Conservation (phyloP, 2,888 invertebrate genomes). For the Trissoscelio sp. region DNA sequence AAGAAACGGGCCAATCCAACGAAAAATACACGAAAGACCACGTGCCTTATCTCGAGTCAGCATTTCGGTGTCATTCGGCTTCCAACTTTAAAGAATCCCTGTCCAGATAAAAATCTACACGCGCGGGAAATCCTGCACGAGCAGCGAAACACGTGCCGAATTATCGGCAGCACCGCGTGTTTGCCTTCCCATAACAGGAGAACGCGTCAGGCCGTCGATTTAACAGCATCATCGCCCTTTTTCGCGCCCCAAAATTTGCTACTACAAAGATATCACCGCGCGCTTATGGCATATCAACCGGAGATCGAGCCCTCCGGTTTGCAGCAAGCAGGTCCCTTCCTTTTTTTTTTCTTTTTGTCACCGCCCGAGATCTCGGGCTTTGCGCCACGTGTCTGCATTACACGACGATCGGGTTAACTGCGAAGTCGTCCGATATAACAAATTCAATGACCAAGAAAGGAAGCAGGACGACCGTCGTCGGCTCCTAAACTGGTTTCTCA, state of each 20-base stretch:
- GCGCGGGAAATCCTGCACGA: conserved; percentile 46
- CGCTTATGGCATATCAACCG: conserved; percentile 44
- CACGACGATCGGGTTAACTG: conserved; percentile 55
- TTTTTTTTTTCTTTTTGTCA: conserved; percentile 29
- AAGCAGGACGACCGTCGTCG: conserved; percentile 44
- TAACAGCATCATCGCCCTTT: conserved; percentile 60
- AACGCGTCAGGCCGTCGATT: conserved; percentile 36
- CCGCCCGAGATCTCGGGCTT: conserved; percentile 5
- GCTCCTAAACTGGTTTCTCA: conserved; percentile 62
- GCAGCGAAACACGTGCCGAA: conserved; percentile 52
- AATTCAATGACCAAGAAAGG: conserved; percentile 66
- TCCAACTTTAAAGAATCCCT: conserved; percentile 57
- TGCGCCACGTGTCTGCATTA: conserved; percentile 49
- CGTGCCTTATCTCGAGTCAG: conserved; percentile 47
- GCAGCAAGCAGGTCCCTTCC: conserved; percentile 26
- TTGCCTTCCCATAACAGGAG: conserved; percentile 31
- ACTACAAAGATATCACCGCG: conserved; percentile 52
- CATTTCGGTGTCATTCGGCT: conserved; percentile 38
- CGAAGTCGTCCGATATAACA: conserved; percentile 46
- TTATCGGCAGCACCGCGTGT: conserved; percentile 35
- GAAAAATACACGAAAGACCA: conserved; percentile 1
- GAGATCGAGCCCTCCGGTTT: conserved; percentile 54
- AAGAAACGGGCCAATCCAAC: conserved; percentile 4
- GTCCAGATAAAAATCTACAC: conserved; percentile 57
- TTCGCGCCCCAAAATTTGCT: conserved; percentile 59